Conservation (phyloP, 1,140 invertebrate genomes). For the Teleogryllus occipitalis region DNA sequence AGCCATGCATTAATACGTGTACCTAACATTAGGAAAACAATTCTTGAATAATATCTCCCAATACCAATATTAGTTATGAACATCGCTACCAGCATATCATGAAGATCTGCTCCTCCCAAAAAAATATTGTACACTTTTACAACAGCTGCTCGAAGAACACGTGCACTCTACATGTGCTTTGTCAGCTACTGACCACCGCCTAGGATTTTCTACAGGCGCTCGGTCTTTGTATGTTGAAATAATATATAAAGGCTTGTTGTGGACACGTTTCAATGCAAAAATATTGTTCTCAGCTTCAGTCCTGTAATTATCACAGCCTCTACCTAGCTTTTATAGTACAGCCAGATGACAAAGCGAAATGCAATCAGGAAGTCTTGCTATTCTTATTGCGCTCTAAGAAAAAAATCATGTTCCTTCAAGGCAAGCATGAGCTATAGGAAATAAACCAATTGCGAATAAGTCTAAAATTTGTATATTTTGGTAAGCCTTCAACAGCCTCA, state of each 20-base stretch:
- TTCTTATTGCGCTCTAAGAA: slow-evolving; percentile 11
- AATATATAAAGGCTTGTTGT: slow-evolving; percentile 38
- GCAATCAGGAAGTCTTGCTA: slow-evolving; percentile 2
- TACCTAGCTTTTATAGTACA: slow-evolving; percentile 34
- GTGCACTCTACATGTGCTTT: slow-evolving; percentile 30
- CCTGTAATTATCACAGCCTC: slow-evolving; percentile 28
- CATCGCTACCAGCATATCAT: slow-evolving; percentile 37
- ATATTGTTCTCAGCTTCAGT: slow-evolving; percentile 26
- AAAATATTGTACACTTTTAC: slow-evolving; percentile 37
- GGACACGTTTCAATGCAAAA: slow-evolving; percentile 35
- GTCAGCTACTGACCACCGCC: slow-evolving; percentile 29
- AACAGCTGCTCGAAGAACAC: slow-evolving; percentile 34
- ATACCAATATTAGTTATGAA: slow-evolving; percentile 33
- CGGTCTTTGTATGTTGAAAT: slow-evolving; percentile 34
- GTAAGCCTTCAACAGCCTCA: slow-evolving; percentile 7
- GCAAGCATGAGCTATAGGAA: background rate
- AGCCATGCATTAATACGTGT: too few relatives aligned
- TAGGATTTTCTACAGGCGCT: slow-evolving; percentile 30
- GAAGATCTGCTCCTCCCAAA: slow-evolving; percentile 34
- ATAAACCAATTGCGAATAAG: slow-evolving; percentile 19
- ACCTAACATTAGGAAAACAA: too few relatives aligned
- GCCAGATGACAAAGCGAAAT: slow-evolving; percentile 29
- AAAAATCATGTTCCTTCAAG: slow-evolving; percentile 14
- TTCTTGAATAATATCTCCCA: slow-evolving; percentile 36
- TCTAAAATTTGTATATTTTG: background rate